phyloP scores from a whole-genome alignment of 2,113 vertebrate species.

The Larimichthys crocea region DNA sequence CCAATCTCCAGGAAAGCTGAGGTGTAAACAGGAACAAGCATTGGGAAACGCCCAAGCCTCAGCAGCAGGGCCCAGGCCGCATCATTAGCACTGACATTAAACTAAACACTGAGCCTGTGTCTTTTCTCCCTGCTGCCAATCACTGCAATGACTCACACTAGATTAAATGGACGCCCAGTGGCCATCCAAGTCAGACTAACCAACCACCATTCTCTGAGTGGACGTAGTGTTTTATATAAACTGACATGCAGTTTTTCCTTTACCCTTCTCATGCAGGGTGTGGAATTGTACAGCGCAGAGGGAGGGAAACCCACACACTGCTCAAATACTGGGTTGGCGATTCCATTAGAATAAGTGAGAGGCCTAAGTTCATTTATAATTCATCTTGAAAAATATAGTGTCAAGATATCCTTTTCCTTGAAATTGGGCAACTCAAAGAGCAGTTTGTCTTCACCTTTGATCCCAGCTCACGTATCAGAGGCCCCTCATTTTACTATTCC shows the following conservation, averaged over 20 bases:
- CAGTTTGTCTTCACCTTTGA: slow-evolving; percentile 57
- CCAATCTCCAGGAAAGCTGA: slow-evolving; percentile 67
- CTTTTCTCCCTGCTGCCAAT: slow-evolving; percentile 56
- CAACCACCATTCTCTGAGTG: slow-evolving; percentile 45
- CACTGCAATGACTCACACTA: slow-evolving; percentile 65
- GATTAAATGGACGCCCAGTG: slow-evolving; percentile 56
- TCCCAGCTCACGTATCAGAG: slow-evolving; percentile 41
- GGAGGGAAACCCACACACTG: slow-evolving; percentile 45
- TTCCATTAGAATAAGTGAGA: slow-evolving; percentile 56
- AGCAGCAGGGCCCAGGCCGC: slow-evolving; percentile 63
- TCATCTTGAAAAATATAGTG: slow-evolving; percentile 46
- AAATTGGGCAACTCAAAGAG: slow-evolving; percentile 29
- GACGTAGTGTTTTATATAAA: slow-evolving; percentile 57
- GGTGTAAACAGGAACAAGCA: slow-evolving; percentile 77
- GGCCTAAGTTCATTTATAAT: slow-evolving; percentile 45
- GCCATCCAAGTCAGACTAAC: slow-evolving; percentile 42
- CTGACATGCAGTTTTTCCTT: slow-evolving; percentile 58
- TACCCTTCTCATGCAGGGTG: slow-evolving; percentile 45
- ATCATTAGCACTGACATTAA: slow-evolving; percentile 72
- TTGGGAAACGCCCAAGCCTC: slow-evolving; percentile 66
- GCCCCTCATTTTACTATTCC: slow-evolving; percentile 32
- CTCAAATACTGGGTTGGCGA: slow-evolving; percentile 39
- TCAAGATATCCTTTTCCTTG: slow-evolving; percentile 43
- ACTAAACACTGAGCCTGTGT: slow-evolving; percentile 65
- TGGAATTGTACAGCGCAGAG: slow-evolving; percentile 48